Evolutionary conservation across 2,888 invertebrate genomes (phyloP), one percentile per base, ranked within the genome.

Genomic region (Lepeophtheirus nordmannii): DNA sequence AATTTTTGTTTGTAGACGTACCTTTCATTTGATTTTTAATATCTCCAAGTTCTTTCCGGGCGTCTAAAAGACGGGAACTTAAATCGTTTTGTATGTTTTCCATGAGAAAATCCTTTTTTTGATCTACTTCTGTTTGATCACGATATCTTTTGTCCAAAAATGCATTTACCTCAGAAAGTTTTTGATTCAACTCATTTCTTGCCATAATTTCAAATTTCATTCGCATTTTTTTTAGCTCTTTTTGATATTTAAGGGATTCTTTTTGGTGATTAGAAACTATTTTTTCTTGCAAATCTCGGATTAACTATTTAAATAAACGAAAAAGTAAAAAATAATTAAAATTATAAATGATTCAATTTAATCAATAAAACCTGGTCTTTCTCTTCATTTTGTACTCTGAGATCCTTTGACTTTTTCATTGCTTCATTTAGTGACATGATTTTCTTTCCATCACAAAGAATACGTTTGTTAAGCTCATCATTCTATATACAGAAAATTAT

Each of bases 11-110:
- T 2, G 7, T 30, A 5, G 8, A 46, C 14, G 5, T 62, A 62
- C 62, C 62, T 62, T 62, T 37, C 62, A 62, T 62, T 39, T 62
- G 62, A 14, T 37, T 17, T 62, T 62, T 62, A 10, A 62, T 62
- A 1, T 40, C 41, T 11, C 20, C 22, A 20, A 62, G 62, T 17
- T 62, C 62, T 11, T 62, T 40, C 9, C 41, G n/a, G 7, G 62
- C 37, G 14, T 62, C 38, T 11, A 20, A 14, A 20, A 62, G 40
- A 20, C 62, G 30, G 3, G 38, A 38, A 40, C 40, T 40, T 1
- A 62, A 40, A 39, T 62, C 62, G 5, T 62, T 37, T 39, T 62
- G 62, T 20, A 62, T 62, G 12, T 62, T 62, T 59, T 62, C 39
- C 39, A 41, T 39, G 9, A 62, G 20, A 20, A 20, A 20, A 12